phyloP scores from a whole-genome alignment of 2,797 vertebrate genomes.

The Coregonus suidteri region DNA sequence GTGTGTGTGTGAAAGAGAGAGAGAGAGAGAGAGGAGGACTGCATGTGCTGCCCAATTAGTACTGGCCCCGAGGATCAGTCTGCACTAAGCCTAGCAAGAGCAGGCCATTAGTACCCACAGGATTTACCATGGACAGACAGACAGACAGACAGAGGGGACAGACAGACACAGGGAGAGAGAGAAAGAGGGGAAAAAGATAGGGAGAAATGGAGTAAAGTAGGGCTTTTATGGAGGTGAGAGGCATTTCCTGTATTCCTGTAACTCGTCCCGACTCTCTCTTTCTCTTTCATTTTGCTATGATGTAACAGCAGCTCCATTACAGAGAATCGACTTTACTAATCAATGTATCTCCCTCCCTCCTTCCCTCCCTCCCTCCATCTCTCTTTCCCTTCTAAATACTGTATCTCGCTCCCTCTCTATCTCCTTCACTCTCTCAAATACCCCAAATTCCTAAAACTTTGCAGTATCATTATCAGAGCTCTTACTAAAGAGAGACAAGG shows the following conservation, averaged over 20 bases:
- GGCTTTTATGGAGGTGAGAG: neutral
- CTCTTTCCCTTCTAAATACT: neutral
- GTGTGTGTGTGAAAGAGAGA: no score
- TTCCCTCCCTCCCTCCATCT: conserved; percentile 2
- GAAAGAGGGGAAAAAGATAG: neutral
- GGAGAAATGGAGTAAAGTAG: neutral
- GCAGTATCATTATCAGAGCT: neutral
- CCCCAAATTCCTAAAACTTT: neutral
- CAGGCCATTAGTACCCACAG: neutral
- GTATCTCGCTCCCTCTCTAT: neutral
- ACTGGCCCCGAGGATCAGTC: neutral
- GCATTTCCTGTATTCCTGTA: neutral
- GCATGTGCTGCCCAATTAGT: neutral
- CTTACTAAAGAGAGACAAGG: neutral
- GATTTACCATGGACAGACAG: neutral
- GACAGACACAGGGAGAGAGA: neutral
- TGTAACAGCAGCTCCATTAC: conserved; percentile 4
- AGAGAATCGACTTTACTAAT: conserved; percentile 5
- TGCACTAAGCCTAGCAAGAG: neutral
- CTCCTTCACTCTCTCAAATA: neutral
- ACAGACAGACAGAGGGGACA: neutral
- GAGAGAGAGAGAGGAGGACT: no score
- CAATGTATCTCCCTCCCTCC: neutral
- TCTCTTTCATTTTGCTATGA: neutral
- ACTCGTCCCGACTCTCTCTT: neutral